Evolutionary conservation across 2,797 vertebrate genomes (phyloP).

Genomic region (Loriculus beryllinus): DNA sequence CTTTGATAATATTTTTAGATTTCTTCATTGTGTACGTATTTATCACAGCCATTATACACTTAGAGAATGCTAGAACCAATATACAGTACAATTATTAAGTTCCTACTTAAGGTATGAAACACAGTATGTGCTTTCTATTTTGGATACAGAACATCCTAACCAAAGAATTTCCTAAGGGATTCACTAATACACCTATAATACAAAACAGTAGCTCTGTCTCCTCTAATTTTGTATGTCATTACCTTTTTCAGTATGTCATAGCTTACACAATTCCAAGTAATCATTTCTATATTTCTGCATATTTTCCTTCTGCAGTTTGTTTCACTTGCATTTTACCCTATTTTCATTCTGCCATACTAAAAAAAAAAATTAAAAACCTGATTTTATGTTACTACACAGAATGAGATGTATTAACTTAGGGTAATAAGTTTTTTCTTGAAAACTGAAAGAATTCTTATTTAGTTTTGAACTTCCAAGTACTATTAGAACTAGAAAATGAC

Average conservation of each 20-base stretch:
- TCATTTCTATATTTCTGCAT: background rate
- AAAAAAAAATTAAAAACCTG: background rate
- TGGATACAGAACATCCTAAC: background rate
- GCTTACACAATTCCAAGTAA: background rate
- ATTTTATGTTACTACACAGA: background rate
- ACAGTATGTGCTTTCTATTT: background rate
- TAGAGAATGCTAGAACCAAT: background rate
- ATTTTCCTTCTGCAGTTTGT: background rate
- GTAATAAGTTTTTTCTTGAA: background rate
- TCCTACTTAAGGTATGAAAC: background rate
- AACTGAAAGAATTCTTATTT: background rate
- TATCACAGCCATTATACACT: background rate
- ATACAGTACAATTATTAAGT: background rate
- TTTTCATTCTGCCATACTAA: background rate
- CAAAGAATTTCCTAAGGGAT: background rate
- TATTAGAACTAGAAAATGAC: background rate
- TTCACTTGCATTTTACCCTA: background rate
- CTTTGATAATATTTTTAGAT: fast-evolving
- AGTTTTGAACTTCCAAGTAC: background rate
- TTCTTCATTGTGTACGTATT: background rate
- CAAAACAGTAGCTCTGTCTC: background rate
- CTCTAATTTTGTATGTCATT: background rate
- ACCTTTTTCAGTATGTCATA: background rate
- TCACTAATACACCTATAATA: background rate
- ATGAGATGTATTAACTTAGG: background rate